Percentiles rank a stretch among this genome's conserved stretches.
Conservation (phyloP, 2,888 invertebrate genomes). For the Tetheella fluctuosa region DNA sequence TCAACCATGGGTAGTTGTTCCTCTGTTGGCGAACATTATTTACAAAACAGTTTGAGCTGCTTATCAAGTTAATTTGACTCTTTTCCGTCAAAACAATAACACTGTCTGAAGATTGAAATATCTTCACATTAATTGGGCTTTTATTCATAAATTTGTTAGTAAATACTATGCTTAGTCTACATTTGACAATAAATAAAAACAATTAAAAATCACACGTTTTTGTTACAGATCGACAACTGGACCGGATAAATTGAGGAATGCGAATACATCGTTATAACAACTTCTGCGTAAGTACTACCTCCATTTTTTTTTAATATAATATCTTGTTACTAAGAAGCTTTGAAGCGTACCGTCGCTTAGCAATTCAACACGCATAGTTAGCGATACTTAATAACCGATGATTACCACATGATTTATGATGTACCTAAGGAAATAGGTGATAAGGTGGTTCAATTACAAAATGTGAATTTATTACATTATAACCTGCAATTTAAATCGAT, state of each 20-base stretch:
- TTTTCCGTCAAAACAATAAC: too few relatives aligned
- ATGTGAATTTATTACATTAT: neutral
- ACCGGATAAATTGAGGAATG: slow-evolving; percentile 73
- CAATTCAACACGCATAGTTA: slow-evolving; percentile 40
- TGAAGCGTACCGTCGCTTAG: slow-evolving; percentile 16
- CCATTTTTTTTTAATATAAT: neutral
- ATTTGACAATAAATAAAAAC: neutral
- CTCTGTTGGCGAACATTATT: too few relatives aligned
- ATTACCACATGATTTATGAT: slow-evolving; percentile 9
- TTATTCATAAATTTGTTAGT: too few relatives aligned
- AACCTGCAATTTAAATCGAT: neutral
- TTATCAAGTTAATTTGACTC: too few relatives aligned
- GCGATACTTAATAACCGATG: slow-evolving; percentile 11
- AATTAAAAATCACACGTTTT: slow-evolving; percentile 28
- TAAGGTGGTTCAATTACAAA: slow-evolving; percentile 11
- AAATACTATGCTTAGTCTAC: neutral
- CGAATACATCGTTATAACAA: slow-evolving; percentile 64
- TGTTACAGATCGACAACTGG: slow-evolving; percentile 70
- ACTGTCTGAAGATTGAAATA: too few relatives aligned
- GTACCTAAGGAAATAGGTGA: slow-evolving; percentile 9
- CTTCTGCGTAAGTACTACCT: slow-evolving; percentile 67
- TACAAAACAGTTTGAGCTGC: too few relatives aligned
- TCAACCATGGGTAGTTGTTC: too few relatives aligned
- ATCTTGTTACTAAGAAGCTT: slow-evolving; percentile 11
- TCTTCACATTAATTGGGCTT: too few relatives aligned